These are phyloP conservation scores for Gulo gulo DNA, from an alignment of 2,113 vertebrate genomes.

Conservation along the genomic window DNA sequence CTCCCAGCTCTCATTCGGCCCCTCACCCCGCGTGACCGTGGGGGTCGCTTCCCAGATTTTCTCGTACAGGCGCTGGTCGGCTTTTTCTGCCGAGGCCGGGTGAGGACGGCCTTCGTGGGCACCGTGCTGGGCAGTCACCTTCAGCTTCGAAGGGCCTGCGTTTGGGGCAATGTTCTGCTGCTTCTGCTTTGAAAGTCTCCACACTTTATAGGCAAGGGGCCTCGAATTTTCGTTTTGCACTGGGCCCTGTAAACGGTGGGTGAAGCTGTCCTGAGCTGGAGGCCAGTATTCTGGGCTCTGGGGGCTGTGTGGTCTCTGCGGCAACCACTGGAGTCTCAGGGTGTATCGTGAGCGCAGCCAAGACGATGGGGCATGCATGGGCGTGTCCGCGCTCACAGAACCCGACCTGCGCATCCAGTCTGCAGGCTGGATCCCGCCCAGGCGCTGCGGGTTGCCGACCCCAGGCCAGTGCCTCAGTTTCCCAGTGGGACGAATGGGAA, in stretches of 20 bases:
- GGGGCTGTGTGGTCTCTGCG: rapidly evolving
- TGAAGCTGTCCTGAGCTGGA: background rate
- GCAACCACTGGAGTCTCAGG: background rate
- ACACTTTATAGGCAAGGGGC: background rate
- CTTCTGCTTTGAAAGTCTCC: background rate
- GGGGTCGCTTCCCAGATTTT: background rate
- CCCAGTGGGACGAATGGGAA: no score
- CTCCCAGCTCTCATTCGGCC: background rate
- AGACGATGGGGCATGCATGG: rapidly evolving
- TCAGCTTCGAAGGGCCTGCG: rapidly evolving
- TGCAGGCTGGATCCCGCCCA: rapidly evolving
- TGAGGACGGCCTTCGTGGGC: rapidly evolving
- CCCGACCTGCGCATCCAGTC: background rate
- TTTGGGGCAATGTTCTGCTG: background rate
- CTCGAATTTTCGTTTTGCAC: background rate
- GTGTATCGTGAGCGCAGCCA: rapidly evolving
- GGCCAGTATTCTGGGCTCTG: background rate
- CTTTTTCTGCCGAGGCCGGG: no score
- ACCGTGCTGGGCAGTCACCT: background rate
- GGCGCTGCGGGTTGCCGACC: no score
- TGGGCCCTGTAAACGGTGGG: background rate
- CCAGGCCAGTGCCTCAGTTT: no score
- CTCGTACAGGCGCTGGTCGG: rapidly evolving
- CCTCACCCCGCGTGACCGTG: rapidly evolving
- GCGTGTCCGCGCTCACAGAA: rapidly evolving